Conservation (phyloP, 2,113 vertebrate species). For the Engystomops pustulosus region DNA sequence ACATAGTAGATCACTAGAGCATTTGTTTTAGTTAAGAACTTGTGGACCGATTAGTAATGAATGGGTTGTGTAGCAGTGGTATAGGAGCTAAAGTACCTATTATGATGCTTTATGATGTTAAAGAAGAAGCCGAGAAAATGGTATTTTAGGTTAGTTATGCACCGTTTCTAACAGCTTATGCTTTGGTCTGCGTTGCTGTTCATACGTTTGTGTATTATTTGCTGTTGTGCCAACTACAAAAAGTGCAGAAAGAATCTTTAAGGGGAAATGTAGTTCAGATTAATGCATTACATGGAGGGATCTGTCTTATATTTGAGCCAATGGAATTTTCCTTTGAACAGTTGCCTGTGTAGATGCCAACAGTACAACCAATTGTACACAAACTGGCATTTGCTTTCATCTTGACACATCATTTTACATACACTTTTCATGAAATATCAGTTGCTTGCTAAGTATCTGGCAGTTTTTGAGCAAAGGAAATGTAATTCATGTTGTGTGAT, state of each 20-base stretch:
- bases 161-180: not conserved
- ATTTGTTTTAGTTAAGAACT: not conserved
- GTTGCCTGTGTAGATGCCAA: conserved; percentile 46
- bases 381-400: conserved; percentile 53
- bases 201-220: not conserved
- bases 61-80: not conserved
- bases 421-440: conserved; percentile 55
- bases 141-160: not conserved
- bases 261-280: conserved; percentile 55
- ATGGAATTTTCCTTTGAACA: conserved; percentile 55
- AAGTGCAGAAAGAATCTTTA: conserved; percentile 42
- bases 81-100: too few species aligned
- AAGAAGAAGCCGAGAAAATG: not conserved
- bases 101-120: too few species aligned
- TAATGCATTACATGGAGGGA: conserved; percentile 35
- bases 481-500: conserved; percentile 46
- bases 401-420: conserved; percentile 57
- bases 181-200: conserved; percentile 6
- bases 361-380: conserved; percentile 51
- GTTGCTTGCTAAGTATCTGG: conserved; percentile 44
- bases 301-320: conserved; percentile 55
- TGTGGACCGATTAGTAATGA: not conserved
- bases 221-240: conserved; percentile 22
- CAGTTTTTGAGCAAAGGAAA: conserved; percentile 48
- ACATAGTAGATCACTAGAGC: not conserved